A percentile compares a stretch with the other conserved stretches of the same genome.
These are phyloP conservation scores for Drosophila ezoana DNA, from an alignment of 2,888 invertebrate species.

Conservation along the genomic window DNA sequence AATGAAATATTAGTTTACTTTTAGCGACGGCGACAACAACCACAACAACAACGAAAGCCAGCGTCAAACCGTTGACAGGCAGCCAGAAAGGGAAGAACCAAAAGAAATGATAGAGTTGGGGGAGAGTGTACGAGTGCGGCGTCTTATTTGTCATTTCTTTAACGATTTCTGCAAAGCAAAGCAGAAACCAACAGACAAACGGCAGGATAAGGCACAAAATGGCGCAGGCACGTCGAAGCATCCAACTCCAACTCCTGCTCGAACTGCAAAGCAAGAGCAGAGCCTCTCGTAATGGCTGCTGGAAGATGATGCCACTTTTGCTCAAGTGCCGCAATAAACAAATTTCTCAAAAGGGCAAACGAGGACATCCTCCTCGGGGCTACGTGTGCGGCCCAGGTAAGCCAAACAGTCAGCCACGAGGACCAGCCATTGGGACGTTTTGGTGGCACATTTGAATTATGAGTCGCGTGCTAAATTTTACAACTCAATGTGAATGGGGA, in stretches of 20 bases:
- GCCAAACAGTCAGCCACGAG: slow-evolving; percentile 19
- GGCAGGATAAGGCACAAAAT: slow-evolving; percentile 46
- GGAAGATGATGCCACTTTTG: slow-evolving; percentile 78
- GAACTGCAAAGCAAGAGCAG: slow-evolving; percentile 35
- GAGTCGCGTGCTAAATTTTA: slow-evolving; percentile 64
- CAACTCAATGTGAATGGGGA: slow-evolving; percentile 43
- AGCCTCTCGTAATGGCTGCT: slow-evolving; percentile 56
- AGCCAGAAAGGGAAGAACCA: slow-evolving; percentile 1
- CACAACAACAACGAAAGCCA: slow-evolving; percentile 49
- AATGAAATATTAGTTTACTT: slow-evolving; percentile 80
- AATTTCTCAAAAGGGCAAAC: slow-evolving; percentile 63
- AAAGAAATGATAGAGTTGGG: not conserved
- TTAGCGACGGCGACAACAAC: slow-evolving; percentile 53
- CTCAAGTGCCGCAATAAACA: slow-evolving; percentile 81
- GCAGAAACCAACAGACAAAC: slow-evolving; percentile 54
- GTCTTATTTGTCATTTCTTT: slow-evolving; percentile 76
- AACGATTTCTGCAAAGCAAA: slow-evolving; percentile 78
- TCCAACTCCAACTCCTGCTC: slow-evolving; percentile 44
- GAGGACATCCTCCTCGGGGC: slow-evolving; percentile 45
- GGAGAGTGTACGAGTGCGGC: slow-evolving; percentile 20
- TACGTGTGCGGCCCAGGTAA: slow-evolving; percentile 56
- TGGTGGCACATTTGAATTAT: slow-evolving; percentile 49
- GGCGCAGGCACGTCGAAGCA: slow-evolving; percentile 62
- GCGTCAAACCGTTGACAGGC: slow-evolving; percentile 72
- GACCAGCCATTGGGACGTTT: slow-evolving; percentile 19